phyloP scores from a whole-genome alignment of 2,797 vertebrate species.

The Ceryle rudis region DNA sequence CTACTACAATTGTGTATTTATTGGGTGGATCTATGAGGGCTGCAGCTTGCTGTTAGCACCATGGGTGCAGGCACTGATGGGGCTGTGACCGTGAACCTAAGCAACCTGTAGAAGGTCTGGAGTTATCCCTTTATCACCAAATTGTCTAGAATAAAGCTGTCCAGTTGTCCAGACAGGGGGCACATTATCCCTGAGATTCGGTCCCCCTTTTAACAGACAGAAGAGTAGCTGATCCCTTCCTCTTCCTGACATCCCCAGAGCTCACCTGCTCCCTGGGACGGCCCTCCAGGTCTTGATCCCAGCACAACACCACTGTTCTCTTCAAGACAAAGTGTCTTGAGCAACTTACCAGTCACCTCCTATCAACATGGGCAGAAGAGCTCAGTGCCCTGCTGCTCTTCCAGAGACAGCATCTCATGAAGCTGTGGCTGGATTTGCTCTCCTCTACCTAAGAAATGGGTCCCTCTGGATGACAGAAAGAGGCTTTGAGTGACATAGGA shows the following conservation, averaged over 20 bases:
- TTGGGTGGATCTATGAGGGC: neutral
- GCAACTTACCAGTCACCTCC: neutral
- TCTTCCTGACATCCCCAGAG: neutral
- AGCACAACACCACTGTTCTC: neutral
- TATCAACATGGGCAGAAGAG: neutral
- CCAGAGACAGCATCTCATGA: neutral
- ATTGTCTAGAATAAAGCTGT: neutral
- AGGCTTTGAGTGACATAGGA: neutral
- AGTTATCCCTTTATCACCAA: neutral
- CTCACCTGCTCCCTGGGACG: neutral
- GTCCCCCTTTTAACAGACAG: neutral
- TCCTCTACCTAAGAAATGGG: neutral
- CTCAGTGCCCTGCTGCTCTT: neutral
- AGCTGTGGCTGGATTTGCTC: neutral
- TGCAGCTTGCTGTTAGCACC: neutral
- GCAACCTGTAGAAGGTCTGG: neutral
- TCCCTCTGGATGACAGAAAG: neutral
- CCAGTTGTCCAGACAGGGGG: neutral
- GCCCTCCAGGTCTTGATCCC: neutral
- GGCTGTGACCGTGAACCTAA: neutral
- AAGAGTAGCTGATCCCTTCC: neutral
- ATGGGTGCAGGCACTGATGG: rapidly evolving
- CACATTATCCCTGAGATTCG: too few species aligned
- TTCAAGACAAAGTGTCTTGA: neutral
- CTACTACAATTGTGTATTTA: neutral